Evolutionary conservation across 2,113 vertebrate genomes (phyloP).

Genomic region (Edolisoma coerulescens): DNA sequence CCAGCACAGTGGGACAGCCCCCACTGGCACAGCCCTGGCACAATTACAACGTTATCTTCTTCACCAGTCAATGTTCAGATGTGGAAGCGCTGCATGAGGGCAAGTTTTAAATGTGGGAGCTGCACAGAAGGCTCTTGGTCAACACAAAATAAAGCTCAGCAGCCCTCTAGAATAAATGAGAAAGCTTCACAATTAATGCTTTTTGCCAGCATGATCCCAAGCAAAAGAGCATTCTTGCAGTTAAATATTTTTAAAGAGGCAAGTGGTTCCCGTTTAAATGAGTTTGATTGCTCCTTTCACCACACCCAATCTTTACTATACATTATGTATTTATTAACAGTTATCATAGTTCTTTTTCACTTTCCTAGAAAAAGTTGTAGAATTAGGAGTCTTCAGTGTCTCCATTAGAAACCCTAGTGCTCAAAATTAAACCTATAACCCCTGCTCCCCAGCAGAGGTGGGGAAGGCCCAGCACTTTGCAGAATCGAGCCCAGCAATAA

Average conservation of each 20-base stretch:
- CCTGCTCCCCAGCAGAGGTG: neutral
- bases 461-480: neutral
- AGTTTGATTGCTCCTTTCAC: neutral
- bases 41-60: neutral
- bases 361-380: neutral
- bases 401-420: neutral
- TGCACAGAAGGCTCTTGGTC: neutral
- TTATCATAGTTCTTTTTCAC: neutral
- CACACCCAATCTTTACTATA: neutral
- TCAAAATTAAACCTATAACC: neutral
- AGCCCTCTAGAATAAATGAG: neutral
- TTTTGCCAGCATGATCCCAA: conserved; percentile 12
- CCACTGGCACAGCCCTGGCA: neutral
- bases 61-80: neutral
- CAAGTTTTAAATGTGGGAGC: neutral
- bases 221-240: neutral
- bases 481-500: neutral
- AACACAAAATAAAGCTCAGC: neutral
- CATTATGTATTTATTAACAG: neutral
- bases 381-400: neutral
- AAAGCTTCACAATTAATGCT: neutral
- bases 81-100: rapidly evolving
- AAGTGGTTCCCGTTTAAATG: neutral
- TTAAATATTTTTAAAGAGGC: neutral
- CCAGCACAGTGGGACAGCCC: neutral